Evolutionary conservation across 2,797 vertebrate genomes (phyloP).

Genomic region (Gymnoscopelus microlampas): DNA sequence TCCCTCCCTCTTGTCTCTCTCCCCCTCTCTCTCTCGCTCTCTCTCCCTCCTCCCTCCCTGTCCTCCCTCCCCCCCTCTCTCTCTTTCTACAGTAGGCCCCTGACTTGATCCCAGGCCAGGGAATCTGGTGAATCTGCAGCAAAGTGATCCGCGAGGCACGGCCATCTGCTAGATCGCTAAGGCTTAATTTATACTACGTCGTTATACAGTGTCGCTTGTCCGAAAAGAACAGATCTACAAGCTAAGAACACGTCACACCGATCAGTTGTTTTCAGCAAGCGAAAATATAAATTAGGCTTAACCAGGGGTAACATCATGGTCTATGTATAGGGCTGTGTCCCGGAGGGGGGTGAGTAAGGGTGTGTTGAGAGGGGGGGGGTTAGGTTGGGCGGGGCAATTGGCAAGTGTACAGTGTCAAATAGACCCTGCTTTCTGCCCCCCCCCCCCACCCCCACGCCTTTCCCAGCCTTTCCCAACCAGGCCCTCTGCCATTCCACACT

Average conservation of each 20-base stretch:
- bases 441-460: constrained; percentile 31
- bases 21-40: constrained; percentile 39
- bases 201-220: no score
- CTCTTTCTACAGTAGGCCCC: constrained; percentile 13
- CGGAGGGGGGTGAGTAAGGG: constrained; percentile 52
- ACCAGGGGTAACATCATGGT: constrained; percentile 70
- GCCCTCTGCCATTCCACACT: constrained; percentile 9
- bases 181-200: neutral
- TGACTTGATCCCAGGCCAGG: constrained; percentile 72
- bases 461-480: constrained; percentile 8
- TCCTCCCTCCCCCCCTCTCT: neutral
- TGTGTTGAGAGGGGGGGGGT: constrained; percentile 38
- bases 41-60: constrained; percentile 34
- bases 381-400: constrained; percentile 47
- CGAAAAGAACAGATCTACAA: no score
- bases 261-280: no score
- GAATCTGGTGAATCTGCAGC: constrained; percentile 76
- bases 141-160: constrained; percentile 80
- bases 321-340: constrained; percentile 85
- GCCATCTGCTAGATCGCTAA: constrained; percentile 86
- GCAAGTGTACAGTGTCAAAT: constrained; percentile 70
- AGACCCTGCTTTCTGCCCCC: constrained; percentile 62
- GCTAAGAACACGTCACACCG: no score
- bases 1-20: constrained; percentile 15
- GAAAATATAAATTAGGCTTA: no score